These are phyloP conservation scores for Athene noctua DNA, from an alignment of 2,113 vertebrate species.

Conservation along the genomic window DNA sequence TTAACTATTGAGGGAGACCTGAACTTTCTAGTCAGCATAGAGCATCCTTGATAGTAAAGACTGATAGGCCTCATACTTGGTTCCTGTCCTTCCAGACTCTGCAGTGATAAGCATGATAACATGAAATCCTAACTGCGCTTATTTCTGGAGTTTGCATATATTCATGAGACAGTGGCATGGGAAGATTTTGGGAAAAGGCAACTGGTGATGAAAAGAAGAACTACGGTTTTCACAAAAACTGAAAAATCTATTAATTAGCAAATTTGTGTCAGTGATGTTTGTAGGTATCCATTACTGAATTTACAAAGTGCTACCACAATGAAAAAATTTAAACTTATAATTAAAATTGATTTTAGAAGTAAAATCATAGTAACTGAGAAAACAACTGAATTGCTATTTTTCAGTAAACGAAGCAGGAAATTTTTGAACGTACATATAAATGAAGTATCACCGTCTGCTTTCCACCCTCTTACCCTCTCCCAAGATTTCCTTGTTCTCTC, in stretches of 20 bases:
- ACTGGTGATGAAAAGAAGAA: not conserved
- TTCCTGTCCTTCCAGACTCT: not conserved
- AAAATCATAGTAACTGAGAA: not conserved
- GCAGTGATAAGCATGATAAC: not conserved
- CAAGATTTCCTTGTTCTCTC: not conserved
- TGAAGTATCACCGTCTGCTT: not conserved
- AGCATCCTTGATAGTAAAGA: not conserved
- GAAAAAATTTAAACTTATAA: not conserved
- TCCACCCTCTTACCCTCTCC: not conserved
- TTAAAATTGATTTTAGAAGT: not conserved
- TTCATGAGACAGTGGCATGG: not conserved
- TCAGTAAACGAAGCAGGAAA: not conserved
- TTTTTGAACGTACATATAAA: not conserved
- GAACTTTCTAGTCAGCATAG: not conserved
- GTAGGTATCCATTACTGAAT: not conserved
- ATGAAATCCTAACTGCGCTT: not conserved
- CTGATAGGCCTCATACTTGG: not conserved
- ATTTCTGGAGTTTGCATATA: not conserved
- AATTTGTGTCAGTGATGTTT: not conserved
- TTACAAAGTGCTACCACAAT: not conserved
- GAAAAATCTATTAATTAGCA: not conserved
- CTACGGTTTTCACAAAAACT: not conserved
- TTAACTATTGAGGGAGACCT: not conserved
- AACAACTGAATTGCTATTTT: not conserved
- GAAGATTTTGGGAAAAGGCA: not conserved